Evolutionary conservation across 2,888 invertebrate species (phyloP).

Genomic region (Prenolepis imparis): DNA sequence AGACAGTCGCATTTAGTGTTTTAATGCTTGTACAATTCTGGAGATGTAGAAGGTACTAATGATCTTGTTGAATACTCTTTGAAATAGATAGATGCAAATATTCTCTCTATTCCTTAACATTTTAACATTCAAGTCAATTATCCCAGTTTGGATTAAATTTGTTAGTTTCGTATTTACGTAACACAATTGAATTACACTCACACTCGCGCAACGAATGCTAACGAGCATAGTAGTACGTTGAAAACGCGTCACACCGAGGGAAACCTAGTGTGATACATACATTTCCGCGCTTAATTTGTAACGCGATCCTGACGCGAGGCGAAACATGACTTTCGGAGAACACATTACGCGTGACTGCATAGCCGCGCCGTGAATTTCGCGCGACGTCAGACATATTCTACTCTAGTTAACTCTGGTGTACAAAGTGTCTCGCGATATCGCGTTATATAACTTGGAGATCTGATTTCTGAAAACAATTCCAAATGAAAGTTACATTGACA

Average conservation of each 20-base stretch:
- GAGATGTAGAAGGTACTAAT: neutral
- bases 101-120: neutral
- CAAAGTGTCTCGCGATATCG: neutral
- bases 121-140: constrained; percentile 38
- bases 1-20: neutral
- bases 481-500: neutral
- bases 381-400: constrained; percentile 30
- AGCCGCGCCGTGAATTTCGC: constrained; percentile 39
- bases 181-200: constrained; percentile 32
- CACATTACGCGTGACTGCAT: constrained; percentile 47
- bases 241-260: constrained; percentile 47
- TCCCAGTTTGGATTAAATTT: constrained; percentile 30
- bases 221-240: constrained; percentile 35
- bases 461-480: neutral
- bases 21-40: neutral
- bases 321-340: constrained; percentile 50
- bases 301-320: constrained; percentile 54
- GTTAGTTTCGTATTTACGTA: constrained; percentile 20
- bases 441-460: neutral
- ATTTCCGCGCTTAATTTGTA: constrained; percentile 61
- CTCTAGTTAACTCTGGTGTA: constrained; percentile 25
- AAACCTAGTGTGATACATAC: constrained; percentile 49
- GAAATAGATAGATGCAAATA: neutral
- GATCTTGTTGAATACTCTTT: neutral
- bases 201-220: constrained; percentile 16